Evolutionary conservation across 2,888 invertebrate species (phyloP).

Genomic region (Athalia rosae): DNA sequence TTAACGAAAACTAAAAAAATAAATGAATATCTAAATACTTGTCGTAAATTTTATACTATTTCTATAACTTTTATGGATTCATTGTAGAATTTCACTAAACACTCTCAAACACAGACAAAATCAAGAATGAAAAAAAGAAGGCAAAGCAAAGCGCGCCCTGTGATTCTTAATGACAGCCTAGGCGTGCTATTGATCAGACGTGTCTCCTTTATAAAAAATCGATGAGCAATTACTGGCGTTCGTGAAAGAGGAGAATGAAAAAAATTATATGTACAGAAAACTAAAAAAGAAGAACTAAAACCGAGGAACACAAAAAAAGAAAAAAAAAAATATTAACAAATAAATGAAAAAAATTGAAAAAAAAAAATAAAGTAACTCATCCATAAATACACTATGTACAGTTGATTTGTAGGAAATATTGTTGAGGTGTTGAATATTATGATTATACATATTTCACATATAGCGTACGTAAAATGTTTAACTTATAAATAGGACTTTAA

Average conservation of each 20-base stretch:
- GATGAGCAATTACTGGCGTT: neutral
- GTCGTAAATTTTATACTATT: constrained; percentile 39
- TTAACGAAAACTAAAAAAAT: neutral
- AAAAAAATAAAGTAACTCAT: neutral
- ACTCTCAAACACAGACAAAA: neutral
- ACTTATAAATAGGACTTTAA: constrained; percentile 18
- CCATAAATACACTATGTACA: constrained; percentile 18
- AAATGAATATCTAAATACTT: constrained; percentile 15
- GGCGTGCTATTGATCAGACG: neutral
- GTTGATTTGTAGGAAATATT: constrained; percentile 10
- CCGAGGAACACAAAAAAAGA: neutral
- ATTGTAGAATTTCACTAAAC: constrained; percentile 27
- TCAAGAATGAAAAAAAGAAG: neutral
- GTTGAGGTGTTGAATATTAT: constrained; percentile 27
- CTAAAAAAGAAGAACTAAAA: neutral
- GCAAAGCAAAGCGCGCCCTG: neutral
- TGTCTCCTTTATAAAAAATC: neutral
- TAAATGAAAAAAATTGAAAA: neutral
- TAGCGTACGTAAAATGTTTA: constrained; percentile 24
- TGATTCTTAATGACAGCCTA: neutral
- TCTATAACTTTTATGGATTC: constrained; percentile 24
- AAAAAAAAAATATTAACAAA: neutral
- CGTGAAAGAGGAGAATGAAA: neutral
- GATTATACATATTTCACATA: neutral
- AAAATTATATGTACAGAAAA: neutral